Evolutionary conservation across 2,888 invertebrate species (phyloP).

Genomic region (Campoletis raptor): DNA sequence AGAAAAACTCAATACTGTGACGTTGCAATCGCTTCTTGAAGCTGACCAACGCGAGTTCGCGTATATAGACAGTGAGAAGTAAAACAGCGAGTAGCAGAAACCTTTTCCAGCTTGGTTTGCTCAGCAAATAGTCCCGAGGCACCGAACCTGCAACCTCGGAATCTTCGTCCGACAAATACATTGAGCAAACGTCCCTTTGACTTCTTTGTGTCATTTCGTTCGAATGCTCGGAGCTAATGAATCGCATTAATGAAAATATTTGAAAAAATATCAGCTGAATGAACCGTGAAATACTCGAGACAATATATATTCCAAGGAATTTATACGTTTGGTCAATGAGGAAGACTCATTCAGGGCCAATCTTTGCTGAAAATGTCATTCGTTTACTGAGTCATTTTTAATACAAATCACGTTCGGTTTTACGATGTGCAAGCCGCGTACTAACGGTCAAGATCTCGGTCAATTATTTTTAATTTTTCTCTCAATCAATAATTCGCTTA

Average conservation of each 20-base stretch:
- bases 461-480: constrained; percentile 47
- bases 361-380: background rate
- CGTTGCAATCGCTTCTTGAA: constrained; percentile 27
- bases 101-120: constrained; percentile 71
- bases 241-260: background rate
- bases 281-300: background rate
- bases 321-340: background rate
- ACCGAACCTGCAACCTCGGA: constrained; percentile 17
- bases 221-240: background rate
- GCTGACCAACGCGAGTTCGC: constrained; percentile 43
- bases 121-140: constrained; percentile 76
- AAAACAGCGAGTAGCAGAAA: constrained; percentile 29
- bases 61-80: constrained; percentile 38
- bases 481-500: background rate
- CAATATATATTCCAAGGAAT: background rate
- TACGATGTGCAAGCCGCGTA: background rate
- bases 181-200: constrained; percentile 70
- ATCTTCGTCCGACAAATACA: constrained; percentile 43
- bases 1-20: background rate
- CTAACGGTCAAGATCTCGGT: constrained; percentile 80
- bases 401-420: background rate
- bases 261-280: background rate
- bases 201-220: constrained; percentile 47
- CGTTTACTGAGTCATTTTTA: background rate
- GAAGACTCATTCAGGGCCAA: background rate